These are phyloP conservation scores for Heliconius ismenius DNA, from an alignment of 2,888 invertebrate genomes.

Conservation along the genomic window DNA sequence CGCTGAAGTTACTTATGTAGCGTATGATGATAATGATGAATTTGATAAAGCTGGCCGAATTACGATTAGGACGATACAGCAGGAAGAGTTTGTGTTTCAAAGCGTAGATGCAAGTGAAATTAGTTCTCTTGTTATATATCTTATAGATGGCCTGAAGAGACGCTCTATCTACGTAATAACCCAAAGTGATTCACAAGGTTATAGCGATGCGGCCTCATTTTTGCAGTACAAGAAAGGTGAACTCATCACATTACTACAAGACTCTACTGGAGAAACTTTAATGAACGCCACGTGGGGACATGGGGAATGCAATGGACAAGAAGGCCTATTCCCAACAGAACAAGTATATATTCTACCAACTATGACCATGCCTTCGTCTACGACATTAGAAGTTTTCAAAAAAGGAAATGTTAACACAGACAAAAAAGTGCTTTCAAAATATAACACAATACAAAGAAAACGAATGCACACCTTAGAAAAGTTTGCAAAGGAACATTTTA, in stretches of 20 bases:
- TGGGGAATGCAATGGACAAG: slow-evolving; percentile 85
- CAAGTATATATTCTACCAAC: slow-evolving; percentile 93
- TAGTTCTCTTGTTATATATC: slow-evolving; percentile 89
- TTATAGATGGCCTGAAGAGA: slow-evolving; percentile 93
- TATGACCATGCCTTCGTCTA: slow-evolving; percentile 86
- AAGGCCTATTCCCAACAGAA: slow-evolving; percentile 93
- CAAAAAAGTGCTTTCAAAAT: slow-evolving; percentile 71
- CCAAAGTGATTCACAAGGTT: slow-evolving; percentile 81
- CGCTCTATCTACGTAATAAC: slow-evolving; percentile 93
- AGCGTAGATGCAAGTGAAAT: slow-evolving; percentile 94
- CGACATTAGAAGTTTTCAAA: slow-evolving; percentile 85
- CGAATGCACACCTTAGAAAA: slow-evolving; percentile 91
- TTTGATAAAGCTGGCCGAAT: slow-evolving; percentile 84
- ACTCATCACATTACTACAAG: slow-evolving; percentile 89
- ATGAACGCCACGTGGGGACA: slow-evolving; percentile 87
- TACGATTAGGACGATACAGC: slow-evolving; percentile 90
- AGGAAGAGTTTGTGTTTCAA: slow-evolving; percentile 95
- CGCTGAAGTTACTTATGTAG: slow-evolving; percentile 91
- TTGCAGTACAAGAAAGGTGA: slow-evolving; percentile 87
- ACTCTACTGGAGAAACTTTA: slow-evolving; percentile 87
- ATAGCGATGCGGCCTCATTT: slow-evolving; percentile 81
- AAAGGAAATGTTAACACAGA: slow-evolving; percentile 78
- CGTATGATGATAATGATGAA: slow-evolving; percentile 78
- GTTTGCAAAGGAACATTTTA: slow-evolving; percentile 92
- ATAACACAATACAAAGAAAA: slow-evolving; percentile 83